Evolutionary conservation across 2,113 vertebrate species (phyloP), one percentile per base, ranked within the genome.

Genomic region (Sorex araneus): DNA sequence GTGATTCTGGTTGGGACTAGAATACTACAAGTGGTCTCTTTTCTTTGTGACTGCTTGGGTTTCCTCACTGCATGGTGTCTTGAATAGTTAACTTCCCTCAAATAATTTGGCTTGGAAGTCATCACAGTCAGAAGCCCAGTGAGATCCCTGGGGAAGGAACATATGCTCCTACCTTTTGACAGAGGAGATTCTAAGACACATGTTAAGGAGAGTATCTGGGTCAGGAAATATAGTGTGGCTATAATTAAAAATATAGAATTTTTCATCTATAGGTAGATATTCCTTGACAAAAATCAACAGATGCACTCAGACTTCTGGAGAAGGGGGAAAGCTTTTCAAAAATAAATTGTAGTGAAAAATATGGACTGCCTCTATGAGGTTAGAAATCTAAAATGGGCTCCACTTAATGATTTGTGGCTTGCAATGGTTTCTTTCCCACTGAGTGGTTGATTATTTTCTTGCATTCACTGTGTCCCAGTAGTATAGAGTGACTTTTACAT

Each of bases 401-500:
- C 69, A 89, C 84, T 94, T 95, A 94, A 93, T 84, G 92, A 94
- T 87, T 92, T 70, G 78, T 57, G 80, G 43, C 64, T 94, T 85
- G 75, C 57, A 67, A 25, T 92, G 81, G 64, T 87, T 84, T 90
- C 43, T 50, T 96, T 82, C 87, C 67, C 94, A 92, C 78, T 82
- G 89, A 94, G 88, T 94, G 82, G 77, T 47, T 94, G 90, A 94
- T 82, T 16, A 6, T 94, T 97, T 95, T 85, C 66, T 78, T 88
- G 82, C 81, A 67, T 79, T 93, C 34, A 12, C 78, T 75, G 27
- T 40, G 32, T 95, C 96, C 92, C 94, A 79, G 82, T 85, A 88
- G 92, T 95, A 84, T 90, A 93, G 74, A 92, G 85, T 96, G 93
- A 89, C 94, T 95, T 96, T 90, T 85, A 92, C 69, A 89, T 40